Evolutionary conservation across 1,140 invertebrate species (phyloP), one percentile per base, ranked within the genome.

Genomic region (Saccostrea glomerata): DNA sequence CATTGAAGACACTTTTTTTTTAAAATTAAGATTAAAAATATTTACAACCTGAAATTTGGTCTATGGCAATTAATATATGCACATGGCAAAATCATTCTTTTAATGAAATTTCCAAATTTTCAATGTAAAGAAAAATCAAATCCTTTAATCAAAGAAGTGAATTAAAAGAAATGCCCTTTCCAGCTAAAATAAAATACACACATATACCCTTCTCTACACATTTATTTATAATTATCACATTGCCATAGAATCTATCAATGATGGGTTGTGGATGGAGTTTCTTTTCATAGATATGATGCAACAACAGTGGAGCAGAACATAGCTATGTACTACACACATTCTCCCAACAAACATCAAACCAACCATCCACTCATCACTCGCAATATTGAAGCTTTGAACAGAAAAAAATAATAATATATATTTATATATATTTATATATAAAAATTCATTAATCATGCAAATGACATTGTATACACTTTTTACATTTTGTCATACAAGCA

Each of bases 351-450:
- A 40, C 70, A 77, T 36, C 70, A 77, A 66, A 77, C 70, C 70
- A 77, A 77, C 23, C 70, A 77, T 77, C 25, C 70, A 77, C 25
- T 77, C 70, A 77, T 36, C 70, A 77, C 70, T 36, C 25, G 36
- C 70, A 77, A 77, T 77, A 77, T 77, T 30, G 70, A 77, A 77
- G 70, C 70, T 77, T 77, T 77, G 70, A 77, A 77, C 70, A 77
- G 70, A 77, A 77, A 77, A 63, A 77, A 77, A 77, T 77, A 66
- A 66, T 66, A 77, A 77, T 77, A 77, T 77, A 77, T 77, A 77
- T 77, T 77, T 77, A 77, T 77, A 77, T 77, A 77, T 77, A 77
- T 77, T 77, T 77, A 77, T 77, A 77, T 77, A 77, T 77, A 77
- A 77, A 77, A 77, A 77, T 30, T 77, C 70, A 77, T 77, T 77